Base-by-base conservation (phyloP, 2,113 vertebrate species). In the Triplophysa siluroides region DNA sequence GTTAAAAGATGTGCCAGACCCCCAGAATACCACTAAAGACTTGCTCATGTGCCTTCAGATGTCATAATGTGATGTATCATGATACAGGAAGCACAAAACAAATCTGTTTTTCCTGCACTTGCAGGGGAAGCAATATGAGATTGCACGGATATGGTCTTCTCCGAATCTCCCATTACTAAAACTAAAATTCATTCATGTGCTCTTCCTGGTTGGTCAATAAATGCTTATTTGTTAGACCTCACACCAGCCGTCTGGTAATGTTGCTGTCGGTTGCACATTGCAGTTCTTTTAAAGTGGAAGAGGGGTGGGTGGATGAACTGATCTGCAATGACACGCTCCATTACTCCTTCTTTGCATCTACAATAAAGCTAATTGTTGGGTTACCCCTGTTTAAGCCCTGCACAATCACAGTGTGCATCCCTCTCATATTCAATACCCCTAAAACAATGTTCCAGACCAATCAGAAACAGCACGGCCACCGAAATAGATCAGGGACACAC, bases 311-410 rank as follows among this genome's bases (percentile, higher is more conserved):
- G 88, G 81, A 88, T 83, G 84, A 85, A 85, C 84, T 90, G 87
- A 88, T 92, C 90, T 88, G 86, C 78, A 86, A 86, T 89, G 91
- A 89, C 87, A 86, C 80, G 87, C 86, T 87, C 89, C 87, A 90
- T 91, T 92, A 90, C 85, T 71, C 86, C 60, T 68, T 86, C 88
- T 88, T 88, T 85, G 82, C 85, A 91, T 92, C 92, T 86, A 92
- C 87, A 88, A 76, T 93, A 90, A 87, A 84, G 86, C 84, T 90
- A 90, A 92, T 90, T 91, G 87, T 81, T 81, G 83, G 78, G 87
- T 83, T 74, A 29, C 74, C 45, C 74, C 67, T 72, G 61, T 86
- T 87, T 45, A 67, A 23, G 84, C 82, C 83, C 85, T 81, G 41
- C 23, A 16, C 64, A 70, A 83, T 86, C 83, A 29, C 52, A 66